These are phyloP conservation scores for Salvator merianae DNA, from an alignment of 2,113 vertebrate genomes.

Conservation along the genomic window DNA sequence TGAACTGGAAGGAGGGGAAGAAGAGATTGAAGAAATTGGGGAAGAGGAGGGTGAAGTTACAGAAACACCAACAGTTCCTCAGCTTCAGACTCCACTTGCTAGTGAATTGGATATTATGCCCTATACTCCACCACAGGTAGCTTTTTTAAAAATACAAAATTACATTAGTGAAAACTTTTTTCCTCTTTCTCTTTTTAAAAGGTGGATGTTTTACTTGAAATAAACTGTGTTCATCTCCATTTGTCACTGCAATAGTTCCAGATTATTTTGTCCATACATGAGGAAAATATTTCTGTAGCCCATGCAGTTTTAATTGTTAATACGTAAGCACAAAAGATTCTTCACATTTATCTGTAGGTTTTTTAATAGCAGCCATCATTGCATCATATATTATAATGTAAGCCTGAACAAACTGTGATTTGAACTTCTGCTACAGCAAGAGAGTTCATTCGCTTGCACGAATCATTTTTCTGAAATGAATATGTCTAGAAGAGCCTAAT, in stretches of 20 bases:
- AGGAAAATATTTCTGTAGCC: background rate
- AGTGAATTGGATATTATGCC: conserved; percentile 93
- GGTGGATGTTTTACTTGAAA: background rate
- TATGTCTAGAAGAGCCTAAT: background rate
- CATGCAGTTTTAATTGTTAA: background rate
- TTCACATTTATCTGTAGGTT: background rate
- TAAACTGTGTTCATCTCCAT: background rate
- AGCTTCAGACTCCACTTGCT: conserved; percentile 86
- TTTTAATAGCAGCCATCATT: background rate
- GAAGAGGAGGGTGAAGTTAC: conserved; percentile 92
- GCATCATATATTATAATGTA: background rate
- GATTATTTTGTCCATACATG: background rate
- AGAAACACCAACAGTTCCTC: conserved; percentile 86
- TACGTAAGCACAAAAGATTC: background rate
- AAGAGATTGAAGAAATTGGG: conserved; percentile 94
- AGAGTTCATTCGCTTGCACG: too few species aligned
- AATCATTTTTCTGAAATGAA: background rate
- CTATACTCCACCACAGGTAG: conserved; percentile 94
- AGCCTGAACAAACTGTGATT: background rate
- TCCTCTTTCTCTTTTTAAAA: background rate
- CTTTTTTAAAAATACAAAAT: conserved; percentile 19
- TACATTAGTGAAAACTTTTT: background rate
- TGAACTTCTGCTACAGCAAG: background rate
- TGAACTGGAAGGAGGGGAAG: conserved; percentile 91
- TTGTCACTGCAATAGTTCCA: background rate